Evolutionary conservation across 2,888 invertebrate species (phyloP).

Genomic region (Labia minor): DNA sequence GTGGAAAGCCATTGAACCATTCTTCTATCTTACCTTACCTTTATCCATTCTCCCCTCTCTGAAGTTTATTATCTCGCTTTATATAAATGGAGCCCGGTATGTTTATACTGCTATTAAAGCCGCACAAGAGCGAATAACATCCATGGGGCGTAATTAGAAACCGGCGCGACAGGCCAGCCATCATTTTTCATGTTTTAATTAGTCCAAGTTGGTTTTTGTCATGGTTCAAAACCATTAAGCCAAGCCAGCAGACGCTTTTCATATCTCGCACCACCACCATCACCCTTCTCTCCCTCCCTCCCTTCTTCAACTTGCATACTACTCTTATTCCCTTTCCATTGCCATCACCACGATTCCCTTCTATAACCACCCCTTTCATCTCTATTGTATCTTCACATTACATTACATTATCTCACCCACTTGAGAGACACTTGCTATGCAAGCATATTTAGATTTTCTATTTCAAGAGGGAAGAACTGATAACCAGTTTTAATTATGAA

Average conservation of each 20-base stretch:
- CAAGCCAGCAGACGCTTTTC: slow-evolving; percentile 13
- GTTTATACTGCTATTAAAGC: slow-evolving; percentile 13
- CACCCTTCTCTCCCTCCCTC: background rate
- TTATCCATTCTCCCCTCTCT: background rate
- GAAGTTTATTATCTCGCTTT: background rate
- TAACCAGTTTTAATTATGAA: background rate
- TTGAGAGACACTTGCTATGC: background rate
- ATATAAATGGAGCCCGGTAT: background rate
- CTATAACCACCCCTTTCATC: background rate
- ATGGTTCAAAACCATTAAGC: slow-evolving; percentile 13
- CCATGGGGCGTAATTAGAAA: slow-evolving; percentile 8
- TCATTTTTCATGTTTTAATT: slow-evolving; percentile 13
- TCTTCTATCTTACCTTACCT: no score
- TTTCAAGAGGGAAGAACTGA: background rate
- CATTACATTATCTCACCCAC: slow-evolving; percentile 2
- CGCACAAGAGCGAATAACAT: slow-evolving; percentile 13
- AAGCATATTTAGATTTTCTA: background rate
- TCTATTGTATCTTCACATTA: slow-evolving; percentile 13
- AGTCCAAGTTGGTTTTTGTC: slow-evolving; percentile 13
- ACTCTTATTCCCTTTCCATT: no score
- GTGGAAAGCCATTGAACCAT: no score
- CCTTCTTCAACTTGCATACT: no score
- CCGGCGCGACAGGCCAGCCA: slow-evolving; percentile 13
- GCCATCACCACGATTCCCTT: background rate
- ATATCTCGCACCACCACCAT: background rate